Evolutionary conservation across 2,888 invertebrate species (phyloP), one percentile per base, ranked within the genome.

Genomic region (Metellina segmentata): DNA sequence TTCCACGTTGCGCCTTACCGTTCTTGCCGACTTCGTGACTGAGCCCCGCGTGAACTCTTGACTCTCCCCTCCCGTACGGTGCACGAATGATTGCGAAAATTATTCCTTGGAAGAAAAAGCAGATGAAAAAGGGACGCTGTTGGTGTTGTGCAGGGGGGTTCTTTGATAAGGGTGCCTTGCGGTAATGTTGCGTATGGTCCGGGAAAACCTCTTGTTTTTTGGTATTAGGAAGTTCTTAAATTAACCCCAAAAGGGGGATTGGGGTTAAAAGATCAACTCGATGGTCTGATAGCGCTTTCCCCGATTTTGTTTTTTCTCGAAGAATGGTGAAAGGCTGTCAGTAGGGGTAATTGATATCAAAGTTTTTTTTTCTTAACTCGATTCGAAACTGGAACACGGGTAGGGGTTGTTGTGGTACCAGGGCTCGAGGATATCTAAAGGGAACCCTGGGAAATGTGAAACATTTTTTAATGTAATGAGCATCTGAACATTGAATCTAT

Each of bases 21-120:
- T 82, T 53, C 53, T 16, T 13, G 8, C 11, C 7, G 19, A 52
- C 78, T 9, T 86, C 87, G 87, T 87, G 87, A 87, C 87, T 81
- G 52, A 16, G 69, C 86, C 69, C 48, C 7, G n/a, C 49, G 48
- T 86, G 86, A 81, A 72, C 87, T 81, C 78, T 61, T 87, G 87
- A 87, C 72, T 52, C 74, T 70, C 70, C 20, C 51, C 49, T 8
- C 52, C 71, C 74, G 9, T 16, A 61, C 61, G 61, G 34, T 74
- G 72, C 87, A 81, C 86, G 86, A 86, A 13, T 78, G 69, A 72
- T 87, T 87, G 79, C 87, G 79, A 87, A 81, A 87, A 87, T 87
- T 87, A 72, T 79, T 34, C 74, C 72, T 0, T 6, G 20, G 1
- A 16, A 52, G 34, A 48, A 20, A 52, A 34, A 34, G 34, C 34